phyloP scores from a whole-genome alignment of 1,140 invertebrate species.

The Tyrophagus putrescentiae region DNA sequence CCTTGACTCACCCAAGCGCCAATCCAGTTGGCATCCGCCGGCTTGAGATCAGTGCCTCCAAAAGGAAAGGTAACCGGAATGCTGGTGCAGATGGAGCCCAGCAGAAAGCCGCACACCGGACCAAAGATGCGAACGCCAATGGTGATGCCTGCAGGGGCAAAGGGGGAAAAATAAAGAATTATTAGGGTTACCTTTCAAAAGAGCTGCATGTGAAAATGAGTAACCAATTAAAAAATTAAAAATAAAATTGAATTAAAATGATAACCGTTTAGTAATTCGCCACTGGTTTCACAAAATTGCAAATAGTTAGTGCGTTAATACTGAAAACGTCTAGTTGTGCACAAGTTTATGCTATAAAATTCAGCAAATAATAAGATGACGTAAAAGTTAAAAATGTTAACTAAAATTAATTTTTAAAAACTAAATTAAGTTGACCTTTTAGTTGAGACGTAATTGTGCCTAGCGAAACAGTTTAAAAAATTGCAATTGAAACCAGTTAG shows the following conservation, averaged over 20 bases:
- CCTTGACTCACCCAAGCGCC: constrained; percentile 47
- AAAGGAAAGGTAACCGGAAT: constrained; percentile 62
- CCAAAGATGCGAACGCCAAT: constrained; percentile 79
- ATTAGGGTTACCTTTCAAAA: neutral
- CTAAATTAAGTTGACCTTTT: neutral
- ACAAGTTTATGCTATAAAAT: no score
- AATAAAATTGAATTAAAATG: neutral
- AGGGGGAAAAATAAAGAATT: neutral
- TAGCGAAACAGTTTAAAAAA: neutral
- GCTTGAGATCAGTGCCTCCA: constrained; percentile 35
- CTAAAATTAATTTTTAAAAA: neutral
- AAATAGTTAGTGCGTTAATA: no score
- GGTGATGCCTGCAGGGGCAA: constrained; percentile 54
- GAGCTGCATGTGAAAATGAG: constrained; percentile 17
- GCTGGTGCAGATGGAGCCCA: constrained; percentile 75
- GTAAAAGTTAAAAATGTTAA: no score
- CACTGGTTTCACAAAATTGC: no score
- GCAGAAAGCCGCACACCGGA: constrained; percentile 70
- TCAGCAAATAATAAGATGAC: no score
- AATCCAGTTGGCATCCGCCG: constrained; percentile 73
- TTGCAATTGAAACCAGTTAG: neutral
- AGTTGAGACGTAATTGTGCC: no score
- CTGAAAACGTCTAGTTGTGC: no score
- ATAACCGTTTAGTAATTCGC: no score
- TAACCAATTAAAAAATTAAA: neutral